phyloP scores from a whole-genome alignment of 2,797 vertebrate genomes.

The Pristis pectinata region DNA sequence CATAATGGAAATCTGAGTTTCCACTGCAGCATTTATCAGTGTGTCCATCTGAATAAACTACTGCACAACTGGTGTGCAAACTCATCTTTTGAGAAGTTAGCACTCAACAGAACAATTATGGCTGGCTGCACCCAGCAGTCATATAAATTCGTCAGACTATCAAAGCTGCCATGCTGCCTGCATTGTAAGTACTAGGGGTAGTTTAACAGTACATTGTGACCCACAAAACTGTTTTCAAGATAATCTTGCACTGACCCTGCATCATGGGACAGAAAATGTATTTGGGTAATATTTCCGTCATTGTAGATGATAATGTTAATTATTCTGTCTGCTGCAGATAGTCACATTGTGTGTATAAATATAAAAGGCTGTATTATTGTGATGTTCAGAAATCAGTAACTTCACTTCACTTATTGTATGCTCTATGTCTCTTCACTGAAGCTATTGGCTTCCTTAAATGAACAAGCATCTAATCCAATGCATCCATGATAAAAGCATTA shows the following conservation, averaged over 20 bases:
- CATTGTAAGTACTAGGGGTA: too few species aligned
- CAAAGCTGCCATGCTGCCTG: too few species aligned
- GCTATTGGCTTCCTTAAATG: not conserved
- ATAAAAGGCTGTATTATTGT: not conserved
- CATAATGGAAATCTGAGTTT: too few species aligned
- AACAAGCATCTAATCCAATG: not conserved
- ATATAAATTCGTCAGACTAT: too few species aligned
- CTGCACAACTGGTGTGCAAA: too few species aligned
- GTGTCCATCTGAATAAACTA: too few species aligned
- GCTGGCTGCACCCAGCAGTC: too few species aligned
- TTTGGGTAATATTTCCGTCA: not conserved
- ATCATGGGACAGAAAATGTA: not conserved
- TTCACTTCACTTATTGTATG: not conserved
- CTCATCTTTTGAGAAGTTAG: too few species aligned
- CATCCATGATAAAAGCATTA: not conserved
- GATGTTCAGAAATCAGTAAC: not conserved
- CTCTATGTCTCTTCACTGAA: not conserved
- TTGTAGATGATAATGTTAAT: not conserved
- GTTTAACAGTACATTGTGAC: too few species aligned
- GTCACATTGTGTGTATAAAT: not conserved
- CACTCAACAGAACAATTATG: too few species aligned
- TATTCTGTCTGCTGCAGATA: not conserved
- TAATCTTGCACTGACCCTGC: not conserved
- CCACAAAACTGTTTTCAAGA: too few species aligned
- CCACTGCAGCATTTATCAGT: too few species aligned